Conservation (phyloP, 1,140 invertebrate species). For the honey bee (Apis mellifera) region DNA sequence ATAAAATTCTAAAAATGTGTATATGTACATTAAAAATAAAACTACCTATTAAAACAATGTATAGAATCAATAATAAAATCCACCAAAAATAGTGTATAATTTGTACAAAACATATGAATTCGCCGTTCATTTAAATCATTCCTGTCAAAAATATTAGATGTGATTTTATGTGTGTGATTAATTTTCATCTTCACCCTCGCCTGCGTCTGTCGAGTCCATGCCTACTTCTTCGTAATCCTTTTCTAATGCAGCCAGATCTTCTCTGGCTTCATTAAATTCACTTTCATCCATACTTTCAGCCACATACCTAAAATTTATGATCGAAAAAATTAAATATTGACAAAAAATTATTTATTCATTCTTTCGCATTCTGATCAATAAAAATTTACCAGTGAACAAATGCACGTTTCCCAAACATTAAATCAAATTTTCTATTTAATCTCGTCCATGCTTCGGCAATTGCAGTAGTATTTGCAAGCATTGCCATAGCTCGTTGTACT, state of each 20-base stretch:
- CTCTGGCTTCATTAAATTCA: conserved; percentile 87
- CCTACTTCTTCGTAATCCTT: conserved; percentile 81
- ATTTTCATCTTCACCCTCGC: conserved; percentile 61
- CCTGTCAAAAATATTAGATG: too few species aligned
- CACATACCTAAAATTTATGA: conserved; percentile 80
- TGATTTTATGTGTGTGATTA: neutral
- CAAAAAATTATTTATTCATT: neutral
- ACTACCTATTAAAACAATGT: conserved; percentile 38
- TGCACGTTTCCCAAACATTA: conserved; percentile 84
- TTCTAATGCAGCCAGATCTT: conserved; percentile 84
- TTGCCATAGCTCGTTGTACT: conserved; percentile 92
- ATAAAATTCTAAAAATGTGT: conserved; percentile 31
- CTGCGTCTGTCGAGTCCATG: conserved; percentile 72
- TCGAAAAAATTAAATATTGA: neutral
- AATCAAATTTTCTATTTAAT: conserved; percentile 83
- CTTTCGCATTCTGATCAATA: neutral
- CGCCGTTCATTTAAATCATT: neutral
- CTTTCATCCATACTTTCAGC: conserved; percentile 88
- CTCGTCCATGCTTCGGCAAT: conserved; percentile 93
- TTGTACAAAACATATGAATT: neutral
- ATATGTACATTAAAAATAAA: conserved; percentile 25
- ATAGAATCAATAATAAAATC: conserved; percentile 15
- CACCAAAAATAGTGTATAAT: conserved; percentile 20
- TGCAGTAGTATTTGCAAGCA: conserved; percentile 93
- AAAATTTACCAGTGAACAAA: conserved; percentile 83